Percentiles rank a stretch among this genome's conserved stretches.
These are phyloP conservation scores for Fragum sueziense DNA, from an alignment of 2,888 invertebrate species.

Conservation along the genomic window DNA sequence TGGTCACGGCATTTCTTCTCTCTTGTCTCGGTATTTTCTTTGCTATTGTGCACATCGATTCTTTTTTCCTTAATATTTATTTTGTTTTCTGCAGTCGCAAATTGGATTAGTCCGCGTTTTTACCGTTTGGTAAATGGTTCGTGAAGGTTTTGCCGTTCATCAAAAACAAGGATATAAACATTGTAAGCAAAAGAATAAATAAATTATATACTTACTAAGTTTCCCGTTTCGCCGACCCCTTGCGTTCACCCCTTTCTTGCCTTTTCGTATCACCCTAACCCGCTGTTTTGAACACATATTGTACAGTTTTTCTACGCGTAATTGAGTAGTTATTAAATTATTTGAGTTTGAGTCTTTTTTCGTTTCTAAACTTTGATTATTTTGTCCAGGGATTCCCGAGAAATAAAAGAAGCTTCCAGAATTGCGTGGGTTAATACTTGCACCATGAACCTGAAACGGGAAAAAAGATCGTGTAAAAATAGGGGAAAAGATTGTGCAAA, in stretches of 20 bases:
- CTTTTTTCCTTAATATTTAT: too few species aligned
- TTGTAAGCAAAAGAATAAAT: too few species aligned
- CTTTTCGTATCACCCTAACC: slow-evolving; percentile 32
- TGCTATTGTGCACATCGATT: too few species aligned
- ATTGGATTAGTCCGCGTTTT: too few species aligned
- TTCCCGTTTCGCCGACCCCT: slow-evolving; percentile 33
- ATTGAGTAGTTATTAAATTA: slow-evolving; percentile 31
- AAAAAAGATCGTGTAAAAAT: too few species aligned
- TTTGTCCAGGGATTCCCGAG: background rate
- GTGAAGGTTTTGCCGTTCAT: too few species aligned
- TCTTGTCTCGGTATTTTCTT: too few species aligned
- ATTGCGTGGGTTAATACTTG: slow-evolving; percentile 30
- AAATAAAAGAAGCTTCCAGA: background rate
- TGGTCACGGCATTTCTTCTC: too few species aligned
- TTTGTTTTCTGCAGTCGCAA: too few species aligned
- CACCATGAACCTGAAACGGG: slow-evolving; percentile 54
- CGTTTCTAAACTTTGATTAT: background rate
- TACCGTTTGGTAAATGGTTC: too few species aligned
- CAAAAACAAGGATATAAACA: too few species aligned
- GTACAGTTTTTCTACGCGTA: slow-evolving; percentile 41
- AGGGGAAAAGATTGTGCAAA: too few species aligned
- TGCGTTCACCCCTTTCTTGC: slow-evolving; percentile 46
- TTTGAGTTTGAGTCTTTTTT: background rate
- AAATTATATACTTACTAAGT: slow-evolving; percentile 23
- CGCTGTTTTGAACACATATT: slow-evolving; percentile 46